A percentile compares a stretch with the other conserved stretches of the same genome.
Evolutionary conservation across 2,888 invertebrate genomes (phyloP).

Genomic region (Saturnia pavonia): DNA sequence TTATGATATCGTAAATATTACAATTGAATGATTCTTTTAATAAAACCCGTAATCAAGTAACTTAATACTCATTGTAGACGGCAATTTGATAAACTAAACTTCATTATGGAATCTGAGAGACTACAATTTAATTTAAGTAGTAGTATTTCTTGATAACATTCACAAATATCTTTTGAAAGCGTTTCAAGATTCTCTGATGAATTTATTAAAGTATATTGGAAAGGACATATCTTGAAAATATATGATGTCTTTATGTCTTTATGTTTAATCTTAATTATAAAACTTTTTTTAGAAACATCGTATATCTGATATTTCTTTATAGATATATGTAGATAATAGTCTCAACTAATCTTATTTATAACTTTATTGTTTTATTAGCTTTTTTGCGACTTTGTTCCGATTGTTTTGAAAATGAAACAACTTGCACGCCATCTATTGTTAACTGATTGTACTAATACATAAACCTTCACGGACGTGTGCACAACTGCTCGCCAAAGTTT

Average conservation of each 20-base stretch:
- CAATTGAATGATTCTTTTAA: not conserved
- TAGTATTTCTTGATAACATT: not conserved
- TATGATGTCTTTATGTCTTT: not conserved
- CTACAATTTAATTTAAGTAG: not conserved
- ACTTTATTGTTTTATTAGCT: not conserved
- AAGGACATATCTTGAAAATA: not conserved
- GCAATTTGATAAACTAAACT: not conserved
- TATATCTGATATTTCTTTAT: not conserved
- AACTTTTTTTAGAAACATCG: not conserved
- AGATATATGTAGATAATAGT: not conserved
- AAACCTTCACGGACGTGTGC: no score
- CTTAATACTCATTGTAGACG: not conserved
- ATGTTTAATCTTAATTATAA: not conserved
- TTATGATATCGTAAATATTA: not conserved
- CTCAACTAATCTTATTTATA: not conserved
- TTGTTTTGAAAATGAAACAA: no score
- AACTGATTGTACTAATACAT: no score
- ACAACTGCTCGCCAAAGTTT: no score
- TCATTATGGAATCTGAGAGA: not conserved
- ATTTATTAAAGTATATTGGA: constrained; percentile 8
- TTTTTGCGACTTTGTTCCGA: no score
- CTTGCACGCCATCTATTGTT: no score
- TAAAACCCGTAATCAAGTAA: not conserved
- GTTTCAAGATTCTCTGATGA: not conserved
- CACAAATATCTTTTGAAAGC: constrained; percentile 5